Conservation (phyloP, 2,888 invertebrate species). For the Alviniconcha strummeri region DNA sequence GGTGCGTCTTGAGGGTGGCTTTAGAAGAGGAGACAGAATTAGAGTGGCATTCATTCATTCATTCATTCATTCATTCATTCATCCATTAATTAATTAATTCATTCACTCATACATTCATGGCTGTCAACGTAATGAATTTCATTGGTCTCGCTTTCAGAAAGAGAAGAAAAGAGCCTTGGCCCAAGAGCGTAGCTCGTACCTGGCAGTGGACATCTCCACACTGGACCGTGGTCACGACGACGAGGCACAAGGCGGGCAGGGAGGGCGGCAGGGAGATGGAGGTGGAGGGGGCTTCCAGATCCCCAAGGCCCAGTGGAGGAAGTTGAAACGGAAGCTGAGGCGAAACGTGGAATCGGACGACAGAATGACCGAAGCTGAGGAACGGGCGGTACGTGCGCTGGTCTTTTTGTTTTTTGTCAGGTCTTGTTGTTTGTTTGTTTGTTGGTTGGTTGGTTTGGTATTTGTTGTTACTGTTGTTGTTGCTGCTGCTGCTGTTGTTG, state of each 20-base stretch:
- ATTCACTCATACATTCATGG: too few species aligned
- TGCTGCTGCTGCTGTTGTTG: too few species aligned
- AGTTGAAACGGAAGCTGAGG: conserved; percentile 27
- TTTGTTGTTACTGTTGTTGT: too few species aligned
- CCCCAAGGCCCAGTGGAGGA: conserved; percentile 25
- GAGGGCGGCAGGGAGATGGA: not conserved
- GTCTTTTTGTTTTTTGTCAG: too few species aligned
- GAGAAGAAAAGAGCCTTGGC: conserved; percentile 17
- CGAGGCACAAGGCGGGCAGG: not conserved
- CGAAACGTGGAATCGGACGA: conserved; percentile 20
- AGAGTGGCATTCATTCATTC: too few species aligned
- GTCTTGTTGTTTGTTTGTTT: too few species aligned
- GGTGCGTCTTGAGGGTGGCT: too few species aligned
- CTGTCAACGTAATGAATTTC: too few species aligned
- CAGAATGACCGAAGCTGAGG: conserved; percentile 2
- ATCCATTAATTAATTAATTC: too few species aligned
- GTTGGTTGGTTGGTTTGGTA: too few species aligned
- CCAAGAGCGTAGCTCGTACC: not conserved
- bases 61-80: too few species aligned
- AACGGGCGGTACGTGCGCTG: not conserved
- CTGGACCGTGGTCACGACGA: not conserved
- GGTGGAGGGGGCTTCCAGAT: conserved; percentile 23
- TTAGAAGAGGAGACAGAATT: too few species aligned
- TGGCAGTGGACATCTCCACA: conserved; percentile 28
- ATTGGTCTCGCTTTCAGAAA: not conserved